These are phyloP conservation scores for Trissoscelio sp. DNA, from an alignment of 2,888 invertebrate genomes.

Conservation along the genomic window DNA sequence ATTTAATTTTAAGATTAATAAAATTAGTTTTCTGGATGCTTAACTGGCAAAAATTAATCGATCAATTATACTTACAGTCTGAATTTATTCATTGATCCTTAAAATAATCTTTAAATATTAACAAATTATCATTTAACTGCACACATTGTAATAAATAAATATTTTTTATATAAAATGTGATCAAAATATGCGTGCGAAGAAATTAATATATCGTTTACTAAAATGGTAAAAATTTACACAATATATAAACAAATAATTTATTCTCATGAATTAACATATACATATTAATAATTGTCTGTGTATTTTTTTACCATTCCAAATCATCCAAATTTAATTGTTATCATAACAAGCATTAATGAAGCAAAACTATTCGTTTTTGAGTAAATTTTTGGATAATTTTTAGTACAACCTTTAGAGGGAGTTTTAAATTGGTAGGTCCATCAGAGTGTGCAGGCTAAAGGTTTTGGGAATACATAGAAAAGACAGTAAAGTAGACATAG, in stretches of 20 bases:
- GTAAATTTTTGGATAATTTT: constrained; percentile 40
- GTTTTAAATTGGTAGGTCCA: constrained; percentile 49
- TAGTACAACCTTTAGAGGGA: constrained; percentile 48
- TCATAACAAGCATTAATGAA: constrained; percentile 33
- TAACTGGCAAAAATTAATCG: no score
- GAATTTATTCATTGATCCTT: no score
- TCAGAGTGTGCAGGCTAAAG: constrained; percentile 50
- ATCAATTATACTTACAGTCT: no score
- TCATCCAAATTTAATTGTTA: neutral
- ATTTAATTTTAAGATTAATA: no score
- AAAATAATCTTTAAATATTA: neutral
- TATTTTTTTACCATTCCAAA: constrained; percentile 23
- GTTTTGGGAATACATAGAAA: constrained; percentile 49
- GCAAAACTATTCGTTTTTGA: constrained; percentile 23
- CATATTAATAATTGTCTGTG: neutral
- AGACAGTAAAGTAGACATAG: constrained; percentile 48
- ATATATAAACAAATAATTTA: neutral
- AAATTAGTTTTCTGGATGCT: no score
- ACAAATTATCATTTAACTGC: neutral
- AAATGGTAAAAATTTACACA: neutral
- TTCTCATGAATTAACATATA: neutral
- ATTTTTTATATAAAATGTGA: neutral
- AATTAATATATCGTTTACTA: neutral
- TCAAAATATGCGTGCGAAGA: neutral
- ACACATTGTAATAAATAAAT: neutral